Evolutionary conservation across 2,797 vertebrate species (phyloP).

Genomic region (Megaceryle alcyon): DNA sequence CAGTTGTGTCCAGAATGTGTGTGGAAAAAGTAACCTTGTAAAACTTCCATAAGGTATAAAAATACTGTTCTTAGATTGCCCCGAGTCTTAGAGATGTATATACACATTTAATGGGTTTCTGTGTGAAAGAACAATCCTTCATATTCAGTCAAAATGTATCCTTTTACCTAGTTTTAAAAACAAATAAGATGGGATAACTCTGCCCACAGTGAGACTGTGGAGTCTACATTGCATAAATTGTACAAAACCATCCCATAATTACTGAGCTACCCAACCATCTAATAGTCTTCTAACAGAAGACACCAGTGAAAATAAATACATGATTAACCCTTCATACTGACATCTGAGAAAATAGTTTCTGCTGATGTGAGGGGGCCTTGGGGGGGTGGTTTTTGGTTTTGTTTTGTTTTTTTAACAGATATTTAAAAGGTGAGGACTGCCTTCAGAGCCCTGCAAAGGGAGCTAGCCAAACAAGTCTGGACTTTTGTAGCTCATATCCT

Average conservation of each 20-base stretch:
- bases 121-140: neutral
- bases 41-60: neutral
- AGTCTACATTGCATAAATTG: neutral
- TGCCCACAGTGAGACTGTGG: neutral
- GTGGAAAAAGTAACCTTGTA: neutral
- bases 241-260: neutral
- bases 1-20: neutral
- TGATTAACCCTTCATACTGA: neutral
- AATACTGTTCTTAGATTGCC: neutral
- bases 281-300: neutral
- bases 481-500: neutral
- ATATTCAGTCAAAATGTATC: neutral
- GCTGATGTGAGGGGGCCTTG: neutral
- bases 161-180: neutral
- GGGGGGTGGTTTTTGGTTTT: too few species aligned
- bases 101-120: neutral
- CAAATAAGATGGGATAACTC: neutral
- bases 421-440: neutral
- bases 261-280: neutral
- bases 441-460: neutral
- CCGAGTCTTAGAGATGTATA: neutral
- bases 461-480: slow-evolving; percentile 1
- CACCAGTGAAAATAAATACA: neutral
- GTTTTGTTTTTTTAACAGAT: neutral
- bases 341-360: neutral